Evolutionary conservation across 92 coral and sea anemone species (phyloP), one percentile per base, ranked within the genome.

Genomic region (Epizoanthus fatuus): DNA sequence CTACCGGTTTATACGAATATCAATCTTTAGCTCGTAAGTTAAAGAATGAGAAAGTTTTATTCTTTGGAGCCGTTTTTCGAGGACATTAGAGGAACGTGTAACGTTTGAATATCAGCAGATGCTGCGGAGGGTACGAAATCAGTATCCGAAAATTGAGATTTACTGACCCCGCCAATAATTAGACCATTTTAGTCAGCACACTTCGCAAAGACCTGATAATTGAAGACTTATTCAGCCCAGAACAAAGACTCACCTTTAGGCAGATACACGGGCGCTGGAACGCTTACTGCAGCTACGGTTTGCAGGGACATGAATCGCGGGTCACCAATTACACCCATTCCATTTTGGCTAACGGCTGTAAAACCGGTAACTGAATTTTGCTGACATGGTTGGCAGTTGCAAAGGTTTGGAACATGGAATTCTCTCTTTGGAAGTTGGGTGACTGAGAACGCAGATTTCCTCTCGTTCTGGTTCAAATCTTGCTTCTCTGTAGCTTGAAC

Each of bases 381-480:
- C 74, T 92, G 98, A 66, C 98, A 94, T 4, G 98, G 98, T 35
- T 94, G 98, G 75, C 98, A 94, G 87, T 94, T 90, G 71, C 98
- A 94, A 19, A 94, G 92, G 32, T 81, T 92, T 54, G 95, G 89
- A 0, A 90, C 73, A 25, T 77, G 85, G 74, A 87, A 92, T 57
- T 94, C 98, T 37, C 98, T 88, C 83, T 94, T 94, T 10, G 98
- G 79, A 37, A 92, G 42, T 11, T 95, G 87, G 2, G 90, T 89
- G 22, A 92, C 84, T 5, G 93, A 87, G 64, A 94, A 94, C 8
- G 98, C 98, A 16, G 98, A 94, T 35, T 94, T 94, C 44, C 95
- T 81, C 53, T 80, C 93, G 81, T 67, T 69, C 71, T 64, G 89
- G 9, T 75, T 79, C 32, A 86, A 72, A 40, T 58, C 84, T 15